Base-by-base conservation (phyloP, 1,140 invertebrate genomes). In the Hormaphis cornu region DNA sequence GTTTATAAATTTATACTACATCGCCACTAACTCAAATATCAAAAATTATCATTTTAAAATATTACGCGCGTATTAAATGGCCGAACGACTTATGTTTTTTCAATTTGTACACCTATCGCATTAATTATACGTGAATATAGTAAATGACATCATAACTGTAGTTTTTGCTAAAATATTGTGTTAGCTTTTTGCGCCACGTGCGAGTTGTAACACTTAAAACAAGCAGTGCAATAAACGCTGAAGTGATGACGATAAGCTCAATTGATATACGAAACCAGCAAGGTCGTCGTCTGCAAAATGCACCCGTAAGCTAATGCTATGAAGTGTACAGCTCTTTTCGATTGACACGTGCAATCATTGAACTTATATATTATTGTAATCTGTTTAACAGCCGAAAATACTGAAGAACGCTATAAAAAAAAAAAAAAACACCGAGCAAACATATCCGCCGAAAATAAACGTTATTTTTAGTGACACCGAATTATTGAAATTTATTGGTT, bases 221-320 rank as follows among this genome's bases (percentile, higher is more conserved):
- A 22, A 14, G 0, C 37, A 37, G 33, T 56, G 53, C 10, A 22
- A 37, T 56, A 16, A 37, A 37, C 33, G 20, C 20, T 12, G 37
- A 58, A 40, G 20, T 58, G 26, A n/a, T 52, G 16, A 40, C 40
- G 54, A 58, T 58, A 58, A 40, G 35, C 35, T 40, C 54, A 40
- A 58, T 58, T 37, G 37, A 40, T 40, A 26, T 40, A 58, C n/a
- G n/a, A 40, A 40, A 40, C 33, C 16, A 37, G 6, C 14, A 26
- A 58, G 54, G 54, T 58, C 35, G 35, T 58, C 40, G 22, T 42
- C n/a, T 10, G 8, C 4, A 14, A 46, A 46, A 48, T 63, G 8
- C 4, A 18, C n/a, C 28, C 6, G 42, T 63, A 46, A 44, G 18
- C 16, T 22, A 48, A n/a, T n/a, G n/a, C n/a, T n/a, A n/a, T n/a